Conservation (phyloP, 2,113 vertebrate species). For the Bos javanicus region DNA sequence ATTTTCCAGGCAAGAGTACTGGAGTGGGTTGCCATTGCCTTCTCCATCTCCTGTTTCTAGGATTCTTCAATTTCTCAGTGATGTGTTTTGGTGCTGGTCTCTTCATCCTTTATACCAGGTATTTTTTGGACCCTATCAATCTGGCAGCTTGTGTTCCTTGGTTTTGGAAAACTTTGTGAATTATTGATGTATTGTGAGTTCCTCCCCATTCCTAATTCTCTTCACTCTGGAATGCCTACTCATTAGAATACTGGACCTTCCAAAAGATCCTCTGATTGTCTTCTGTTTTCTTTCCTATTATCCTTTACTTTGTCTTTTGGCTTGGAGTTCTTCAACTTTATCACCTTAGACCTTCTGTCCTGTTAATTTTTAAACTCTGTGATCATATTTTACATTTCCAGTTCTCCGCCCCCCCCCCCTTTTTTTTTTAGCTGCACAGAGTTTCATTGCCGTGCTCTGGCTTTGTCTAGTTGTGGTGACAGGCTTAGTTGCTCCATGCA, state of each 20-base stretch:
- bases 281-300: neutral
- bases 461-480: neutral
- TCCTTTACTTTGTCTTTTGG: neutral
- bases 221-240: neutral
- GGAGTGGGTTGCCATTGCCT: no score
- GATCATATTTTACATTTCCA: neutral
- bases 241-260: neutral
- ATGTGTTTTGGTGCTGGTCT: neutral
- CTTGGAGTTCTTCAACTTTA: neutral
- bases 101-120: neutral
- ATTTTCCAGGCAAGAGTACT: no score
- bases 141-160: neutral
- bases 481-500: neutral
- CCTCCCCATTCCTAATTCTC: neutral
- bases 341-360: neutral
- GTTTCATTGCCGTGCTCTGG: neutral
- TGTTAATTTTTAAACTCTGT: neutral
- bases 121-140: no score
- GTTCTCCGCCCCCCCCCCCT: rapidly evolving
- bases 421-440: neutral
- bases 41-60: neutral
- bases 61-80: neutral
- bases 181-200: neutral
- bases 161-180: neutral
- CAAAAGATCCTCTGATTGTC: neutral